Evolutionary conservation across 2,113 vertebrate species (phyloP), one percentile per base, ranked within the genome.

Genomic region (Hippolais icterina): DNA sequence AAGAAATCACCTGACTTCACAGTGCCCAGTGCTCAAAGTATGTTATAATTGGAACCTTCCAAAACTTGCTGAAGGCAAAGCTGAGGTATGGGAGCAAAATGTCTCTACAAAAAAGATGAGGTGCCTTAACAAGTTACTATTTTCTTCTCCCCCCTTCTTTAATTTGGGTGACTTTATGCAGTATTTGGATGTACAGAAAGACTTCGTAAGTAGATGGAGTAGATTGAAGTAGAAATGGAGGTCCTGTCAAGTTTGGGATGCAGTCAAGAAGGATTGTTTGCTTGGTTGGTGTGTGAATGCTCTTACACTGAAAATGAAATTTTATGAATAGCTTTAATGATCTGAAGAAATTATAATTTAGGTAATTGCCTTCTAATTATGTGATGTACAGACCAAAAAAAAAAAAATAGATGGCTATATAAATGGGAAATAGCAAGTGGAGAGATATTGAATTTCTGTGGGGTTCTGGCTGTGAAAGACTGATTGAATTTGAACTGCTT

Each of bases 341-440:
- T 41, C 49, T 80, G 49, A 82, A 44, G 47, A 66, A 66, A 59
- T 89, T 49, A 10, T 75, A 17, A 44, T 82, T 52, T 76, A 57
- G 41, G 22, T 66, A 60, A 57, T 68, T 82, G 19, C 23, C 23
- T 87, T 87, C 37, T 71, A 46, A 69, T 42, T 56, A 19, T 22
- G 15, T 60, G 49, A 56, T 65, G 10, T 77, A 64, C 19, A 72
- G 57, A 42, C 16, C 75, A 75, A 87, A 64, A 64, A 89, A 87
- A 69, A 87, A 69, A n/a, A 39, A 42, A 60, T 89, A 82, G 23
- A 39, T 46, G 9, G 9, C 1, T 52, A 1, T 72, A 52, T 71
- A 88, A 85, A 66, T 85, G 54, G 37, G 37, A 91, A 94, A 31
- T 39, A 71, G 28, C 41, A 88, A 85, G 39, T 52, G 39, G 24